Evolutionary conservation across 2,888 invertebrate genomes (phyloP), one percentile per base, ranked within the genome.

Genomic region (Orthosia incerta): DNA sequence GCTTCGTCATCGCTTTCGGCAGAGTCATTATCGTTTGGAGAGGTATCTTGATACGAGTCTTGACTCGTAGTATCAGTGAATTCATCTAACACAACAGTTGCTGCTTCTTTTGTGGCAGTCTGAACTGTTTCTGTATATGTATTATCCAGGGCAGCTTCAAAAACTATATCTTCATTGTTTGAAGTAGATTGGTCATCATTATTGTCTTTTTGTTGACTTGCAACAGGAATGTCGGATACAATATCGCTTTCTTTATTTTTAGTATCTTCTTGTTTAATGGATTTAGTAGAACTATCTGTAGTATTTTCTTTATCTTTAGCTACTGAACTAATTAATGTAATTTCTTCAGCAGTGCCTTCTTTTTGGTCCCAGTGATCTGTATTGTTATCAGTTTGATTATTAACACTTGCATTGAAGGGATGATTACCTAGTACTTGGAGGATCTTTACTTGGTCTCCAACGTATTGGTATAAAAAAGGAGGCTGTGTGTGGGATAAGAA

Each of bases 1-100:
- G 94, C 94, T 89, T 96, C 96, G 60, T 95, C 95, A 57, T 96
- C 95, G 77, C 95, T 94, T 63, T 95, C 96, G 12, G 90, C 92
- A 18, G 94, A 94, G 83, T 92, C 89, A 73, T 89, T 90, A 13
- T 92, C 93, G 80, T 90, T 87, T 50, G 84, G 39, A 39, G 89
- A 90, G 18, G 86, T 88, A 72, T 91, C 91, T 55, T 91, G 71
- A 82, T 90, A 91, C 46, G 86, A 88, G 71, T 91, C 91, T 53
- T 91, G 71, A 82, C 90, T 91, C 46, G 85, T 87, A n/a, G 87
- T 83, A 71, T 92, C 91, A 64, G 80, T 31, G 7, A 56, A 59
- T 67, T 83, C 86, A 12, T 82, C 71, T 62, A 76, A 71, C 50
- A 61, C 56, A 45, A 64, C 62, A 64, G 50, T 61, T n/a, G 55